Evolutionary conservation across 2,888 invertebrate species (phyloP).

Genomic region (Drosophila antonietae): DNA sequence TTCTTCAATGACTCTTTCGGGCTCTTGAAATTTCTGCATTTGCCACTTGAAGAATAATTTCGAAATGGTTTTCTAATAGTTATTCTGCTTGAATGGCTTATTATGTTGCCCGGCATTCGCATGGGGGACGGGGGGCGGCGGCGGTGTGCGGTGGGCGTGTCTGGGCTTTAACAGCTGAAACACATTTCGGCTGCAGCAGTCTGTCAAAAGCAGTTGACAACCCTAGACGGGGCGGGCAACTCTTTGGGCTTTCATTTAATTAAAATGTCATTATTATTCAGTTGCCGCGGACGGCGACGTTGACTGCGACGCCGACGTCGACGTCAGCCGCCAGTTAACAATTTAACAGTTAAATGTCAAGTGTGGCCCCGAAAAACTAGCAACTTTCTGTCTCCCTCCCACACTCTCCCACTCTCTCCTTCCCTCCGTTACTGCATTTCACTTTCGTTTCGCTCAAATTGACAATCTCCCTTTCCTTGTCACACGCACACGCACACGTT

Average conservation of each 20-base stretch:
- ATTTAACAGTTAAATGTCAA: conserved; percentile 46
- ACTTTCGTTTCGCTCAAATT: neutral
- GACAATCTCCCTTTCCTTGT: neutral
- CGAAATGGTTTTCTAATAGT: neutral
- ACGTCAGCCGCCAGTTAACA: conserved; percentile 16
- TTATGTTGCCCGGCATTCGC: neutral
- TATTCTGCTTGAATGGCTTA: neutral
- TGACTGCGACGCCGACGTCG: conserved; percentile 2
- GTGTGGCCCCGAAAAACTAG: conserved; percentile 18
- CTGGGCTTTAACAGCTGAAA: neutral
- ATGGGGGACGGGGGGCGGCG: no score
- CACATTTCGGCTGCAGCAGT: neutral
- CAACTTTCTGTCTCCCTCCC: neutral
- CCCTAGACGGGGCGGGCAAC: neutral
- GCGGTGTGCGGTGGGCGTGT: conserved; percentile 6
- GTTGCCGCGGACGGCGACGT: neutral
- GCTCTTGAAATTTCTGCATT: neutral
- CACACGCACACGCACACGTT: neutral
- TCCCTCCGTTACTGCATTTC: neutral
- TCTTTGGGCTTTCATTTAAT: conserved; percentile 52
- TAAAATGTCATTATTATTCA: conserved; percentile 59
- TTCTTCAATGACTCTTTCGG: neutral
- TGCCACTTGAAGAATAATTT: neutral
- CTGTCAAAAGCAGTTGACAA: conserved; percentile 19
- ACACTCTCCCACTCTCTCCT: neutral